phyloP scores from a whole-genome alignment of 2,113 vertebrate genomes.

The Carassius auratus region DNA sequence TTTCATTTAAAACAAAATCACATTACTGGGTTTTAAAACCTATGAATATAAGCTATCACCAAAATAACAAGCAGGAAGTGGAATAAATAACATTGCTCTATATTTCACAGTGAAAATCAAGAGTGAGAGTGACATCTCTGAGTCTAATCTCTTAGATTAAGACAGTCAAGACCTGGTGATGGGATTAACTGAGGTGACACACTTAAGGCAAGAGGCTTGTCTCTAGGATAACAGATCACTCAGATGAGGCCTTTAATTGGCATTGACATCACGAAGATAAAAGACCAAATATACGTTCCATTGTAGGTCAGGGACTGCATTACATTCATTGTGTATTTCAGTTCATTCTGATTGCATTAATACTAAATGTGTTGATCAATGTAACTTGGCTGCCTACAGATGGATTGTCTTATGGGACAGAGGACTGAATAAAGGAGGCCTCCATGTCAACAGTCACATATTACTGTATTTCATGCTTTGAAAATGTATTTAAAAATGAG shows the following conservation, averaged over 20 bases:
- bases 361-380: too few species aligned
- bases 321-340: neutral
- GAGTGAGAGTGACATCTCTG: neutral
- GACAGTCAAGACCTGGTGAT: slow-evolving; percentile 26
- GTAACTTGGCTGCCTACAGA: neutral
- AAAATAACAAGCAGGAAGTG: neutral
- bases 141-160: slow-evolving; percentile 26
- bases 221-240: slow-evolving; percentile 4
- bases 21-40: too few species aligned
- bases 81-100: slow-evolving; percentile 1
- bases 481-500: neutral
- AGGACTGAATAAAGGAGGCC: neutral
- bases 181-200: slow-evolving; percentile 22
- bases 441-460: neutral
- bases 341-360: neutral
- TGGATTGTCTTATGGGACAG: neutral
- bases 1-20: too few species aligned
- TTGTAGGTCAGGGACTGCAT: neutral
- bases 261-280: neutral
- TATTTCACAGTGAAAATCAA: slow-evolving; percentile 28
- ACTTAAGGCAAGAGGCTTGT: neutral
- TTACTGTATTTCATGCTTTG: neutral
- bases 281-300: neutral
- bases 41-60: too few species aligned
- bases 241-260: slow-evolving; percentile 7